phyloP scores from a whole-genome alignment of 1,140 invertebrate species.

The Uloborus diversus region DNA sequence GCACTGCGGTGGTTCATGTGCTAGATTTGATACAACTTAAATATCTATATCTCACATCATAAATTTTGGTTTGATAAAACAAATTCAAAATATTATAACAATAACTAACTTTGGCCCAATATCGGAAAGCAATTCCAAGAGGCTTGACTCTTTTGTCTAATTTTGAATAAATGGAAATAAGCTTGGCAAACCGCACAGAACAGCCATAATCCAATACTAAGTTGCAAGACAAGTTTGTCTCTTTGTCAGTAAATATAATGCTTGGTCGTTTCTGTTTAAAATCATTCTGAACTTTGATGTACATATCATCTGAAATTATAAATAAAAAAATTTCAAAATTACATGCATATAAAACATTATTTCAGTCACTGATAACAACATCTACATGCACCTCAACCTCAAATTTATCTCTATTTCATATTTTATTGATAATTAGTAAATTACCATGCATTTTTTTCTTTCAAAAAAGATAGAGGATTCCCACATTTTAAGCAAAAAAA shows the following conservation, averaged over 20 bases:
- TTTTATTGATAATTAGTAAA: too few relatives aligned
- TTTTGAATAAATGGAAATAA: slow-evolving; percentile 29
- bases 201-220: slow-evolving; percentile 16
- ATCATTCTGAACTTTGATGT: slow-evolving; percentile 24
- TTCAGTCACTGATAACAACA: too few relatives aligned
- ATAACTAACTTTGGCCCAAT: slow-evolving; percentile 50
- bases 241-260: slow-evolving; percentile 17
- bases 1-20: too few relatives aligned
- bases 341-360: neutral
- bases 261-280: slow-evolving; percentile 43
- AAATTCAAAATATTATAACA: neutral
- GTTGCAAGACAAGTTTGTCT: slow-evolving; percentile 16
- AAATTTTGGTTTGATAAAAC: too few relatives aligned
- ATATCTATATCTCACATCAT: too few relatives aligned
- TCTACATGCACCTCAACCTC: neutral
- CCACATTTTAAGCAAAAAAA: too few relatives aligned
- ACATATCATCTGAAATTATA: slow-evolving; percentile 21
- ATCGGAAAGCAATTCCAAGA: slow-evolving; percentile 43
- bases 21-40: too few relatives aligned
- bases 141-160: slow-evolving; percentile 30
- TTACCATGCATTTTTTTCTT: too few relatives aligned
- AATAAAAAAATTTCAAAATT: neutral
- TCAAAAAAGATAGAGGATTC: too few relatives aligned
- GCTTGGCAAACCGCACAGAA: neutral
- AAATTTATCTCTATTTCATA: too few relatives aligned